Conservation (phyloP, 2,888 invertebrate genomes). For the Epirrhoe tristata region DNA sequence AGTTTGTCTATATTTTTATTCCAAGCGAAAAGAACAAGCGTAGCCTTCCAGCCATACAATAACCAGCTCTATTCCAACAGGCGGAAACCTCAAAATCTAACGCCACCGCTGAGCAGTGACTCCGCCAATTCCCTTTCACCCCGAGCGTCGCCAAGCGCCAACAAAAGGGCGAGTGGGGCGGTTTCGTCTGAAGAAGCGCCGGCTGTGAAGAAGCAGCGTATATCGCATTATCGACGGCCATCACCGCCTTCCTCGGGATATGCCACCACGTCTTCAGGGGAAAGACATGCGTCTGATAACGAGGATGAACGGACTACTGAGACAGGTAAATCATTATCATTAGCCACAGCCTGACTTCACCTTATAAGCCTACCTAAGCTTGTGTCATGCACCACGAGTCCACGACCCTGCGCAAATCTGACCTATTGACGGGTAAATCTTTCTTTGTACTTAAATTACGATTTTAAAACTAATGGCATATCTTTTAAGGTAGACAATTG, state of each 20-base stretch:
- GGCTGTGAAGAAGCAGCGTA: conserved; percentile 92
- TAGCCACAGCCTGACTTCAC: conserved; percentile 3
- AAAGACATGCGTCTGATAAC: conserved; percentile 82
- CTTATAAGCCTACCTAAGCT: no score
- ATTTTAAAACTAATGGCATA: no score
- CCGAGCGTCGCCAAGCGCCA: conserved; percentile 84
- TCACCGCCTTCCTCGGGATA: conserved; percentile 79
- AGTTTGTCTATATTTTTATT: not conserved
- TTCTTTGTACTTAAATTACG: no score
- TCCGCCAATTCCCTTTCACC: conserved; percentile 94
- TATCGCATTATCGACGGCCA: conserved; percentile 89
- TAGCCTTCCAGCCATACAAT: not conserved
- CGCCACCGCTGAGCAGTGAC: conserved; percentile 95
- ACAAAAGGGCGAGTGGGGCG: conserved; percentile 89
- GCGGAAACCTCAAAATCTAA: conserved; percentile 96
- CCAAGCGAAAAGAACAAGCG: not conserved
- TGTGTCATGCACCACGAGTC: no score
- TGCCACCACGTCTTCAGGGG: conserved; percentile 80
- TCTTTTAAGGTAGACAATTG: no score
- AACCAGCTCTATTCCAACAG: conserved; percentile 65
- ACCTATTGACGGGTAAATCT: no score
- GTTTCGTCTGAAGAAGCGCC: conserved; percentile 86
- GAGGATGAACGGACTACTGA: conserved; percentile 77
- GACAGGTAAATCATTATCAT: conserved; percentile 25
- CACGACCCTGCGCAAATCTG: no score